Conservation (phyloP, 2,113 vertebrate species). For the Chaetorhynchus papuensis region DNA sequence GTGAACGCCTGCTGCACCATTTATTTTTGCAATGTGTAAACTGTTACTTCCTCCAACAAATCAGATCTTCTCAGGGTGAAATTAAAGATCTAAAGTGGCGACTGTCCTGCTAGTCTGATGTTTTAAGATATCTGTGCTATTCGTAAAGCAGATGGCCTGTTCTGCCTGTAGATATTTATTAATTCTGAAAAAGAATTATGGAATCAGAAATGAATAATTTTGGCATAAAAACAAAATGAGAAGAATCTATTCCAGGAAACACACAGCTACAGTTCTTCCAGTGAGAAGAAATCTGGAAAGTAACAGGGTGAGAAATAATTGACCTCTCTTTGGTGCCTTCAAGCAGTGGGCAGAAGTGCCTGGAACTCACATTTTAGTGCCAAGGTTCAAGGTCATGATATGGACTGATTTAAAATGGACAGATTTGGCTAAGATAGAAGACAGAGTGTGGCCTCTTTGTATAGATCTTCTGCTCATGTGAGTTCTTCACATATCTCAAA, state of each 20-base stretch:
- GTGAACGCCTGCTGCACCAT: conserved; percentile 29
- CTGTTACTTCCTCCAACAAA: conserved; percentile 67
- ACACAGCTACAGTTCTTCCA: not conserved
- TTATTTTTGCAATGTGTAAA: conserved; percentile 63
- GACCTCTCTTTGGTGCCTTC: not conserved
- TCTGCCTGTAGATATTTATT: conserved; percentile 4
- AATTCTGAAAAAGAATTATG: not conserved
- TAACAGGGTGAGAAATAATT: not conserved
- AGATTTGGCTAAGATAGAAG: conserved; percentile 1
- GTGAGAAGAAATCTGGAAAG: not conserved
- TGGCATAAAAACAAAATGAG: conserved; percentile 6
- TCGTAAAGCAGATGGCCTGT: not conserved
- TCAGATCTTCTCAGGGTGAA: conserved; percentile 49
- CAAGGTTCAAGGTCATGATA: conserved; percentile 38
- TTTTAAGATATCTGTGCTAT: conserved; percentile 24
- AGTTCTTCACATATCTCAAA: not conserved
- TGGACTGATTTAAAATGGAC: not conserved
- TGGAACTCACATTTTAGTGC: conserved; percentile 18
- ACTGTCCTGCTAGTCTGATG: conserved; percentile 10
- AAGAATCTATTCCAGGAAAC: conserved; percentile 1
- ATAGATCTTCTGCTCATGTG: not conserved
- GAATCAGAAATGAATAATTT: conserved; percentile 35
- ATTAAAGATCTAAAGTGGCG: conserved; percentile 36
- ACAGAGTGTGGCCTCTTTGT: not conserved
- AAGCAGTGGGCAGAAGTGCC: not conserved